Percentiles rank a stretch among this genome's conserved stretches.
phyloP scores from a whole-genome alignment of 2,113 vertebrate genomes.

The Martes martes region DNA sequence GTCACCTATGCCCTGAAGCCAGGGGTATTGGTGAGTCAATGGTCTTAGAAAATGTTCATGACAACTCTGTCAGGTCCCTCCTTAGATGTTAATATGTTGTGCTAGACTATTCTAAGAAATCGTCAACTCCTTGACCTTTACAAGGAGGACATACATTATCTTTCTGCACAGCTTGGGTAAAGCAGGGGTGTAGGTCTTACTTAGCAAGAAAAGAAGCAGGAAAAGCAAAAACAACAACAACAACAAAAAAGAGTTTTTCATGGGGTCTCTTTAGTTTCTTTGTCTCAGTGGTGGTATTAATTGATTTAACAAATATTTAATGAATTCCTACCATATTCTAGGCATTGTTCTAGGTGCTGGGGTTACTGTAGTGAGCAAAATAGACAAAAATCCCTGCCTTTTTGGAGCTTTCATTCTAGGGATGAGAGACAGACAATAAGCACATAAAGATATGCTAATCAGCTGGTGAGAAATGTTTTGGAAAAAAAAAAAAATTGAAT shows the following conservation, averaged over 20 bases:
- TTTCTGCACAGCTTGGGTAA: not conserved
- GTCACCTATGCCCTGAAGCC: not conserved
- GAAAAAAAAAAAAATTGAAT: constrained; percentile 16
- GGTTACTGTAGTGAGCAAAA: not conserved
- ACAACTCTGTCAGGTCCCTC: not conserved
- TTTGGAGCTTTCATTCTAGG: constrained; percentile 2
- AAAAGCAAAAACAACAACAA: not conserved
- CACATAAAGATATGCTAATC: not conserved
- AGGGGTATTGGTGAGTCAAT: not conserved
- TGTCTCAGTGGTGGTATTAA: not conserved
- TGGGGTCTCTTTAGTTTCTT: not conserved
- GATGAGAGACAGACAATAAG: not conserved
- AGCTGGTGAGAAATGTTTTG: constrained; percentile 18
- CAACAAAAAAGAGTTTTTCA: not conserved
- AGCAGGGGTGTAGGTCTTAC: not conserved
- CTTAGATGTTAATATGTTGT: not conserved
- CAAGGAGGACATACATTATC: not conserved
- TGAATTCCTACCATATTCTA: not conserved
- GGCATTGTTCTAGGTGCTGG: not conserved
- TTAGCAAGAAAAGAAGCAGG: not conserved
- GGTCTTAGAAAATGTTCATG: not conserved
- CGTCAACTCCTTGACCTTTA: not conserved
- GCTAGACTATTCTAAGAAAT: not conserved
- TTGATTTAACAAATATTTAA: not conserved
- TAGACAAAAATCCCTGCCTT: not conserved